These are phyloP conservation scores for Trichoplusia ni DNA, from an alignment of 1,140 invertebrate species.

Conservation along the genomic window DNA sequence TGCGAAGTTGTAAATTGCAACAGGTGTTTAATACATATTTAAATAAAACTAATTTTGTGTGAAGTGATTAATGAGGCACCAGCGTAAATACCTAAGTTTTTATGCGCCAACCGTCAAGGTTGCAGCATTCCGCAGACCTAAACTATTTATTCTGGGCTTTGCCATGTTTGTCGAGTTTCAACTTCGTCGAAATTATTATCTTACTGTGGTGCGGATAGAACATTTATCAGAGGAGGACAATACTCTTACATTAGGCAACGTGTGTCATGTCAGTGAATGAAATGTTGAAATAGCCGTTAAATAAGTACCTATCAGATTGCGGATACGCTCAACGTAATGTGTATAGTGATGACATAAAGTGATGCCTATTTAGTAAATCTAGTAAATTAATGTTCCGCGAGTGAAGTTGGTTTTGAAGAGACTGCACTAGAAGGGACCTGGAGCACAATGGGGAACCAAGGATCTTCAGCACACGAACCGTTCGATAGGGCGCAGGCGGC, in stretches of 20 bases:
- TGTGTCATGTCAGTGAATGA: slow-evolving; percentile 52
- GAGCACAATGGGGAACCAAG: slow-evolving; percentile 85
- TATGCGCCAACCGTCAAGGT: slow-evolving; percentile 60
- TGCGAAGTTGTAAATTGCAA: slow-evolving; percentile 9
- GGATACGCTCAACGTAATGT: slow-evolving; percentile 28
- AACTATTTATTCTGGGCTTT: slow-evolving; percentile 71
- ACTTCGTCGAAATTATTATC: slow-evolving; percentile 71
- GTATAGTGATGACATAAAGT: slow-evolving; percentile 30
- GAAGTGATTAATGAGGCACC: slow-evolving; percentile 45
- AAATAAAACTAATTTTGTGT: slow-evolving; percentile 21
- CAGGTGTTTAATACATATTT: slow-evolving; percentile 9
- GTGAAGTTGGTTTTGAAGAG: slow-evolving; percentile 42
- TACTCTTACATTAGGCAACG: slow-evolving; percentile 49
- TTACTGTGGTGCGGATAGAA: slow-evolving; percentile 60
- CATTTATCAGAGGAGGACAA: slow-evolving; percentile 58
- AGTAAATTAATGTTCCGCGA: slow-evolving; percentile 35
- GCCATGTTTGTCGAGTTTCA: slow-evolving; percentile 71
- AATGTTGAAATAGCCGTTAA: slow-evolving; percentile 53
- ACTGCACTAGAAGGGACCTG: slow-evolving; percentile 24
- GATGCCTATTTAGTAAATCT: slow-evolving; percentile 23
- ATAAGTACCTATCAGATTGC: slow-evolving; percentile 27
- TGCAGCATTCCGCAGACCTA: slow-evolving; percentile 58
- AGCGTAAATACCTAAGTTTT: slow-evolving; percentile 46
- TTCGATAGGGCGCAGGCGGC: slow-evolving; percentile 81
- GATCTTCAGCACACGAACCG: slow-evolving; percentile 85